Conservation (phyloP, 2,113 vertebrate genomes). For the Psilopogon haemacephalus region DNA sequence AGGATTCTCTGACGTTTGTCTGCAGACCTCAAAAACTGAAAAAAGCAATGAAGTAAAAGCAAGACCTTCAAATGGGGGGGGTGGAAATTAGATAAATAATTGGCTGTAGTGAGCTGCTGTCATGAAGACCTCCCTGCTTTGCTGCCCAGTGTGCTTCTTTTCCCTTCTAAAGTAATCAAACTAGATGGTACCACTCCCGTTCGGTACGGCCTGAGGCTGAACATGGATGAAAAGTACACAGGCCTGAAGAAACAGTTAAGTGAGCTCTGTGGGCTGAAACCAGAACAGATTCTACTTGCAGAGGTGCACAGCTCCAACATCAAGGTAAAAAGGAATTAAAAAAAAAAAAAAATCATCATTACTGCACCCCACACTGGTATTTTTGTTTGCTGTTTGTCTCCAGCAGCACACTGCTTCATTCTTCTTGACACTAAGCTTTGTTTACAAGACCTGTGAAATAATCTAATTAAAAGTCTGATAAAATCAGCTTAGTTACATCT, state of each 20-base stretch:
- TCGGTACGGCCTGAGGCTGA: slow-evolving; percentile 90
- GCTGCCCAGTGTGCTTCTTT: slow-evolving; percentile 3
- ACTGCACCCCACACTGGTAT: not conserved
- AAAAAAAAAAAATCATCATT: not conserved
- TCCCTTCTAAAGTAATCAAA: slow-evolving; percentile 85
- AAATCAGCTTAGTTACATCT: not conserved
- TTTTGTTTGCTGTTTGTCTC: not conserved
- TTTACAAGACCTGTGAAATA: not conserved
- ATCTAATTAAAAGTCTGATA: not conserved
- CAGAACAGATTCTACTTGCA: slow-evolving; percentile 94
- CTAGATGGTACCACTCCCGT: slow-evolving; percentile 94
- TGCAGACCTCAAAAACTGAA: not conserved
- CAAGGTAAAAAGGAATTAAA: slow-evolving; percentile 83
- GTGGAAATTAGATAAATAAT: not conserved
- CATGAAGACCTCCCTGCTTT: not conserved
- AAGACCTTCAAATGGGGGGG: not conserved
- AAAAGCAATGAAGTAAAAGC: not conserved
- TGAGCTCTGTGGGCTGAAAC: slow-evolving; percentile 91
- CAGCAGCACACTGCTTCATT: not conserved
- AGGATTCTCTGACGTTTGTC: not conserved
- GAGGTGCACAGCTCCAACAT: slow-evolving; percentile 96
- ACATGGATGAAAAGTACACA: slow-evolving; percentile 98
- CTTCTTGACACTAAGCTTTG: not conserved
- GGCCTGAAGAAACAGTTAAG: slow-evolving; percentile 96
- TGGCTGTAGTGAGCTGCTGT: not conserved